Evolutionary conservation across 1,140 invertebrate species (phyloP), one percentile per base, ranked within the genome.

Genomic region (Caenorhabditis inopinata): DNA sequence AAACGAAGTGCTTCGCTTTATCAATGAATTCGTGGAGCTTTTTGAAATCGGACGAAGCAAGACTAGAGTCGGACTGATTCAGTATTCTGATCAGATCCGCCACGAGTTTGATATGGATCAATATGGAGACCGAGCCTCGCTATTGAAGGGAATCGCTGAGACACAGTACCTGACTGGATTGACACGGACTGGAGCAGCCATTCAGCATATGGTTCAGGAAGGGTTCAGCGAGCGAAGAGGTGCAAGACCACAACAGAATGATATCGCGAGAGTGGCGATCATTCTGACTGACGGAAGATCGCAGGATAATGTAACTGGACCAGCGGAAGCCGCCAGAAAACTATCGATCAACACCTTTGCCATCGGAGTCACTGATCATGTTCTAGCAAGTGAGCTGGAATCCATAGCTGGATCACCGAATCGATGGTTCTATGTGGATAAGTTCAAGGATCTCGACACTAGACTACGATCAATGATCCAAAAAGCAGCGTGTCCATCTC

Each of bases 381-480:
- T 88, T 23, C 78, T 88, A 38, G 86, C 86, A 12, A 83, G 84
- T 32, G 87, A 88, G 78, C 78, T 88, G 29, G 87, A 89, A 74
- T 79, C 84, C 1, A 88, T 88, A 42, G 82, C 87, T 74, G 87
- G 87, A n/a, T 87, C 86, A 4, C 85, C 87, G 9, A 83, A 86
- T 74, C 82, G 86, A 48, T 88, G 87, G 87, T 88, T 88, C 77
- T 89, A 89, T 73, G 87, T 88, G 25, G 86, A 88, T 42, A 85
- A 86, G 12, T 88, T 88, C 85, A 88, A 88, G 73, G 87, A 88
- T 81, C 74, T 88, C 46, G 87, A 88, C 62, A 88, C 87, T 42
- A 74, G 87, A 47, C 85, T 88, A 2, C 83, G 87, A 42, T 87
- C 85, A 21, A 77, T 89, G 38, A 87, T 88, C 38, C 87, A 88